Evolutionary conservation across 2,888 invertebrate species (phyloP).

Genomic region (Pyrrhia umbra): DNA sequence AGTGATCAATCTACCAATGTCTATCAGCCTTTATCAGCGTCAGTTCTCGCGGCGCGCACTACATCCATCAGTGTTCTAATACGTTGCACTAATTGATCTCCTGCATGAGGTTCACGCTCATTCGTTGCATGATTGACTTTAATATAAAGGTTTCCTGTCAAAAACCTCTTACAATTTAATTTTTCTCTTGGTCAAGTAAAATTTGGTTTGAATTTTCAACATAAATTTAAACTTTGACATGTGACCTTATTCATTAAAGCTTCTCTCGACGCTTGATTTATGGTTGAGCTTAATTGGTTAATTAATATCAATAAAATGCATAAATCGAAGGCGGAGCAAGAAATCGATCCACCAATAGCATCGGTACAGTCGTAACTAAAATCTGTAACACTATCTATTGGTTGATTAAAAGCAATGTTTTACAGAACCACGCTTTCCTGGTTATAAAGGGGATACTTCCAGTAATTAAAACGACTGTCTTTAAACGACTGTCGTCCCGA

Average conservation of each 20-base stretch:
- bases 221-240: slow-evolving; percentile 13
- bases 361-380: slow-evolving; percentile 1
- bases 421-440: background rate
- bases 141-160: slow-evolving; percentile 13
- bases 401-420: slow-evolving; percentile 9
- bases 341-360: slow-evolving; percentile 5
- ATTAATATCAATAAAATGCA: background rate
- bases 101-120: slow-evolving; percentile 50
- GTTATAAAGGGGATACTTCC: slow-evolving; percentile 11
- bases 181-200: background rate
- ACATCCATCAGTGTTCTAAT: slow-evolving; percentile 51
- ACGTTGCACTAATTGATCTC: slow-evolving; percentile 54
- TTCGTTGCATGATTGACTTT: slow-evolving; percentile 36
- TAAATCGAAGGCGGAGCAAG: slow-evolving; percentile 6
- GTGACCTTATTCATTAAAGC: slow-evolving; percentile 8
- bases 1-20: slow-evolving; percentile 6
- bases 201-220: background rate
- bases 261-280: slow-evolving; percentile 11
- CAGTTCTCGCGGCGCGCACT: slow-evolving; percentile 13
- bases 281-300: slow-evolving; percentile 23
- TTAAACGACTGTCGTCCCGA: background rate
- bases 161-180: background rate
- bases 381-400: slow-evolving; percentile 7
- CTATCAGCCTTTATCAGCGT: background rate
- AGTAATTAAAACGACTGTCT: background rate